These are phyloP conservation scores for Marmota flaviventris DNA, from an alignment of 2,113 vertebrate species.

Conservation along the genomic window DNA sequence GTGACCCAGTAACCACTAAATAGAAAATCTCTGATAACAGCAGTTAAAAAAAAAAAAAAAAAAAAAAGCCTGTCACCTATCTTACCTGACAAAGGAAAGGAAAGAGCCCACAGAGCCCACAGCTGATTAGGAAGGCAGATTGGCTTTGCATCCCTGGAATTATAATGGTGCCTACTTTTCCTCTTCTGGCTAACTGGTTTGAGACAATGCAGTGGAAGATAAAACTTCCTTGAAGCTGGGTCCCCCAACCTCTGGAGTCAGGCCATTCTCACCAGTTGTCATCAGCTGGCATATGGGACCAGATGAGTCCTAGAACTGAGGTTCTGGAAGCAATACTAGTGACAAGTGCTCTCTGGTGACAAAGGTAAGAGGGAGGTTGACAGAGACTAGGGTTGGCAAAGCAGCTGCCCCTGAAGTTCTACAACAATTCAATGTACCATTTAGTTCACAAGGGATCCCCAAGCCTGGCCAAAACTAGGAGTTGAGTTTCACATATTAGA, in stretches of 20 bases:
- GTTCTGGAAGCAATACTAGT: neutral
- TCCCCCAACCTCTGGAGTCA: neutral
- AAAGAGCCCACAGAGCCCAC: neutral
- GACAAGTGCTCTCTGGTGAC: neutral
- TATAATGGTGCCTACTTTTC: neutral
- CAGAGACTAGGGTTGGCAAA: neutral
- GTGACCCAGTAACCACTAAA: conserved; percentile 54
- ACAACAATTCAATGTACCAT: neutral
- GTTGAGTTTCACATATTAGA: neutral
- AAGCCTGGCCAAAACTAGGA: neutral
- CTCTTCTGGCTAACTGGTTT: neutral
- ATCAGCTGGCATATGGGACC: neutral
- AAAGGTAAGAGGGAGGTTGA: neutral
- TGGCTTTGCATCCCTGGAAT: conserved; percentile 2
- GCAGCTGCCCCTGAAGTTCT: neutral
- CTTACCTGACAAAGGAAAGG: conserved; percentile 18
- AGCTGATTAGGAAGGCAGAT: neutral
- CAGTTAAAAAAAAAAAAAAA: neutral
- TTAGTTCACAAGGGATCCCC: neutral
- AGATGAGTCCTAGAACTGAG: neutral
- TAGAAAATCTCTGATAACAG: conserved; percentile 63
- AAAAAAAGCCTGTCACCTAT: neutral
- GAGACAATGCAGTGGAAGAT: neutral
- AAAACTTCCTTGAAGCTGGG: neutral
- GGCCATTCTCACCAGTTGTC: neutral